A percentile compares a stretch with the other conserved stretches of the same genome.
phyloP scores from a whole-genome alignment of 2,888 invertebrate species.

The Priapulus caudatus region DNA sequence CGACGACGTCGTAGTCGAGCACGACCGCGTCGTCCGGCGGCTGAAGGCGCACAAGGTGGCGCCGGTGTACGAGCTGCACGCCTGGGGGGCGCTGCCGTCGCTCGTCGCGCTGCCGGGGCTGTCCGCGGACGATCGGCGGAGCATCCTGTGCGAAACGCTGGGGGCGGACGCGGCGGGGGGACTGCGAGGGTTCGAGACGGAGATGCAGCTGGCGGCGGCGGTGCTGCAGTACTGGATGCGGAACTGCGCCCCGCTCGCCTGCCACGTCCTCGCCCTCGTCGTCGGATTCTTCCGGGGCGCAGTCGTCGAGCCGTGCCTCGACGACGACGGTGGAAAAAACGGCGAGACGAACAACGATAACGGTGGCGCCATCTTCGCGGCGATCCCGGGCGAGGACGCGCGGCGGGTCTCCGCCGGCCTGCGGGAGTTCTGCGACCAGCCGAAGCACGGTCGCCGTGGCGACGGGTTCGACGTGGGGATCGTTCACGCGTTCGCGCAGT shows the following conservation, averaged over 20 bases:
- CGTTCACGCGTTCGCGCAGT: constrained; percentile 34
- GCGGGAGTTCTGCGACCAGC: constrained; percentile 21
- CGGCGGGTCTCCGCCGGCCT: constrained; percentile 14
- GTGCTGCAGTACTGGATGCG: background rate
- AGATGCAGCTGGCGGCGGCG: background rate
- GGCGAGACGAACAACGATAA: background rate
- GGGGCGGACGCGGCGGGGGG: background rate
- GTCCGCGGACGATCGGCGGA: constrained; percentile 21
- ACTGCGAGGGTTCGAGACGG: background rate
- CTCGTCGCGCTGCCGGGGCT: background rate
- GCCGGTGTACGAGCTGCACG: constrained; percentile 10
- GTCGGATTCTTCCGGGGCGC: constrained; percentile 18
- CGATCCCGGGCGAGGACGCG: background rate
- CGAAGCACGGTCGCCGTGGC: constrained; percentile 19
- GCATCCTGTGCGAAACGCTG: constrained; percentile 16
- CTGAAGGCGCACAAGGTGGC: constrained; percentile 22
- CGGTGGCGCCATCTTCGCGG: background rate
- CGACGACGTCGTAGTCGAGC: constrained; percentile 24
- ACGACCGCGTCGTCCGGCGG: constrained; percentile 24
- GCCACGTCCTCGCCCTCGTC: constrained; percentile 20
- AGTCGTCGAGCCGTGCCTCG: constrained; percentile 7
- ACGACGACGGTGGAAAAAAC: background rate
- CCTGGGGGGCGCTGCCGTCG: background rate
- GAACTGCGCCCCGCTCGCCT: constrained; percentile 7
- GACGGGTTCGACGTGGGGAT: constrained; percentile 21